Conservation (phyloP, 2,797 vertebrate species). For the Ibycter americanus region DNA sequence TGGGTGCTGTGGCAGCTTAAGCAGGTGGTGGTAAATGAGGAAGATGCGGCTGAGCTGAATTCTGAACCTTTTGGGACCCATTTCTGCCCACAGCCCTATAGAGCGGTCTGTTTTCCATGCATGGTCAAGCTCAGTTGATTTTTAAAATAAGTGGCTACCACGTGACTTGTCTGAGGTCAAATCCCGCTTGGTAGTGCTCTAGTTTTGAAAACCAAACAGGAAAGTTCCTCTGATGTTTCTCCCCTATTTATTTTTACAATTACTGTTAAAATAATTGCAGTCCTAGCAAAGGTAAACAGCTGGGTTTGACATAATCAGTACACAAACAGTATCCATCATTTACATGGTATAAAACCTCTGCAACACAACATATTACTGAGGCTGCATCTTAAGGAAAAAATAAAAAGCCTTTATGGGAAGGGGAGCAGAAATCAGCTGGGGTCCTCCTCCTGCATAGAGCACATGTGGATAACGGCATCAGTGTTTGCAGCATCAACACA, state of each 20-base stretch:
- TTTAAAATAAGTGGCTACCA: background rate
- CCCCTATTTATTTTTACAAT: slow-evolving; percentile 22
- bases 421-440: background rate
- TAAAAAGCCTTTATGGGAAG: background rate
- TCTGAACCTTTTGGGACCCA: background rate
- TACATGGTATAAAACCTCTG: background rate
- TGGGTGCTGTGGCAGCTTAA: background rate
- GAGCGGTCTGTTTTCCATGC: background rate
- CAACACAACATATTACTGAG: background rate
- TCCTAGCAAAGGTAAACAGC: slow-evolving; percentile 16
- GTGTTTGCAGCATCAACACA: accelerated
- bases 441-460: background rate
- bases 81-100: background rate
- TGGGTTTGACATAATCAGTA: background rate
- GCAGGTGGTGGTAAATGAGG: background rate
- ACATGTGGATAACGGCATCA: background rate
- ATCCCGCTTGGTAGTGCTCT: background rate
- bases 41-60: background rate
- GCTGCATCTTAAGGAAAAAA: background rate
- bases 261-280: slow-evolving; percentile 24
- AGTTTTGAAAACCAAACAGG: background rate
- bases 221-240: background rate
- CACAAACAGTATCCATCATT: background rate
- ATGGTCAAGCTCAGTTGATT: background rate
- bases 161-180: background rate